phyloP scores from a whole-genome alignment of 2,888 invertebrate genomes.

The Chrysomela aeneicollis region DNA sequence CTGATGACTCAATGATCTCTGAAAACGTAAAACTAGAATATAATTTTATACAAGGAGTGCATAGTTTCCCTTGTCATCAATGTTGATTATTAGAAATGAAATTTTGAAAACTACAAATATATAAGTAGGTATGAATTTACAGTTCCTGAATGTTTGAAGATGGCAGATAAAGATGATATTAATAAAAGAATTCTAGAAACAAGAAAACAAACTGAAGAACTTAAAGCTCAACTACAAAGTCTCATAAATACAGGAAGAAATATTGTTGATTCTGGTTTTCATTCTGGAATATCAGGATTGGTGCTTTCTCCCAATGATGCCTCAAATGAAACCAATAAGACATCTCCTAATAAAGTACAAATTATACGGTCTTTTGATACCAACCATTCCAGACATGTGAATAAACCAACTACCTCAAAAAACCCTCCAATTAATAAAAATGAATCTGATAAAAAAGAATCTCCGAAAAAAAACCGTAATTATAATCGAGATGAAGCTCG shows the following conservation, averaged over 20 bases:
- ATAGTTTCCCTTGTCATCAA: too few relatives aligned
- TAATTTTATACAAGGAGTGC: too few relatives aligned
- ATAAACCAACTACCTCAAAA: slow-evolving; percentile 21
- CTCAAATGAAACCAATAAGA: slow-evolving; percentile 23
- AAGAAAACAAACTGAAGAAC: slow-evolving; percentile 55
- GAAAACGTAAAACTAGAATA: too few relatives aligned
- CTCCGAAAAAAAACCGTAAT: slow-evolving; percentile 44
- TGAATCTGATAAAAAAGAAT: slow-evolving; percentile 17
- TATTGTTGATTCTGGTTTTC: slow-evolving; percentile 22
- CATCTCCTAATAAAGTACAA: slow-evolving; percentile 41
- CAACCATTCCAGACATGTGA: slow-evolving; percentile 38
- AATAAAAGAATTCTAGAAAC: slow-evolving; percentile 51
- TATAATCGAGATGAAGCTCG: slow-evolving; percentile 65
- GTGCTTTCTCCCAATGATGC: slow-evolving; percentile 11
- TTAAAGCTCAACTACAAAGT: slow-evolving; percentile 55
- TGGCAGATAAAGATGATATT: slow-evolving; percentile 39
- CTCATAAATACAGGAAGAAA: slow-evolving; percentile 50
- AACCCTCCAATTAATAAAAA: slow-evolving; percentile 23
- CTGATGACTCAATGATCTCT: too few relatives aligned
- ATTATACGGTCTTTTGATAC: slow-evolving; percentile 43
- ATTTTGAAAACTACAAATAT: too few relatives aligned
- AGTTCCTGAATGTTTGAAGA: slow-evolving; percentile 4
- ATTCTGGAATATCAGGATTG: slow-evolving; percentile 33
- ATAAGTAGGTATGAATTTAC: background rate
- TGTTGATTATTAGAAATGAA: too few relatives aligned